Percentiles rank a stretch among this genome's conserved stretches.
Evolutionary conservation across 2,113 vertebrate species (phyloP).

Genomic region (Capreolus pygargus): DNA sequence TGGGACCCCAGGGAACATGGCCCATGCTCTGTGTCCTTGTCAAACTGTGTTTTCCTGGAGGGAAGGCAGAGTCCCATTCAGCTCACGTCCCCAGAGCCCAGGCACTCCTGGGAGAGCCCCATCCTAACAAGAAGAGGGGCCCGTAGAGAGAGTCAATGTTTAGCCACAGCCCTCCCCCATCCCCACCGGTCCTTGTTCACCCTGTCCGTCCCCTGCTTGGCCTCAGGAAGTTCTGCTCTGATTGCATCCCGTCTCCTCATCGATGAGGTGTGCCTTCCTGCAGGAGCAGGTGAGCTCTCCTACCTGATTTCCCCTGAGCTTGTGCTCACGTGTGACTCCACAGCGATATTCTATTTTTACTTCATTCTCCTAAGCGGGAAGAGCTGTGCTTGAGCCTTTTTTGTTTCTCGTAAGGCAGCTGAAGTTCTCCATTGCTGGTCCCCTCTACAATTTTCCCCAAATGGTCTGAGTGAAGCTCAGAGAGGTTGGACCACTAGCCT

Average conservation of each 20-base stretch:
- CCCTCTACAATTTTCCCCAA: neutral
- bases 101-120: neutral
- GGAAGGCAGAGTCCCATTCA: neutral
- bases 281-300: slow-evolving; percentile 24
- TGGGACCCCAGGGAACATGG: neutral
- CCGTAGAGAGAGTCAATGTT: neutral
- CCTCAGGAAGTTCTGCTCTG: neutral
- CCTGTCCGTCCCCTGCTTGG: neutral
- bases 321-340: neutral
- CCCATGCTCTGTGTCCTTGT: neutral
- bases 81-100: neutral
- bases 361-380: neutral
- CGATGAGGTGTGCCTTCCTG: neutral
- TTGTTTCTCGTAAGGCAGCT: neutral
- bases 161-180: neutral
- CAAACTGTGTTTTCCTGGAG: neutral
- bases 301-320: slow-evolving; percentile 12
- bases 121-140: neutral
- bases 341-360: slow-evolving; percentile 51
- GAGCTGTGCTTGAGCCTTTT: neutral
- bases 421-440: neutral
- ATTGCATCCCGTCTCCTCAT: neutral
- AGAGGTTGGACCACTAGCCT: neutral
- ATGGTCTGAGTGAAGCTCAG: neutral
- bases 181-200: neutral